Conservation (phyloP, 1,140 invertebrate species). For the Drosophila carrolli region DNA sequence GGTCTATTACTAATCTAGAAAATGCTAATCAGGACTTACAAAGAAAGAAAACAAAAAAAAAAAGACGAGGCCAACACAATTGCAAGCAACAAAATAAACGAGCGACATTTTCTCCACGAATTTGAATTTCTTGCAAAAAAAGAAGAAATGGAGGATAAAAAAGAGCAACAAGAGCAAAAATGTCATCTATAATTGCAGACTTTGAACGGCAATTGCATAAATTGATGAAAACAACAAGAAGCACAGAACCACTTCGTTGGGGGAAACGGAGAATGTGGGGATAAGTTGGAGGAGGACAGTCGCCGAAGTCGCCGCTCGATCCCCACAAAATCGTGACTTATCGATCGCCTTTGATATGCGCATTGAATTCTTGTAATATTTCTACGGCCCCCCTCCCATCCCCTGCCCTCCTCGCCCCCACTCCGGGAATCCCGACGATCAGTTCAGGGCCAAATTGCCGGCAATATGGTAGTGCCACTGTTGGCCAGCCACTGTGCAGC, state of each 20-base stretch:
- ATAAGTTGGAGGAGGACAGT: slow-evolving; percentile 26
- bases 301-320: slow-evolving; percentile 37
- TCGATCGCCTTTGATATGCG: slow-evolving; percentile 80
- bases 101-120: slow-evolving; percentile 62
- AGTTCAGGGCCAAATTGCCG: slow-evolving; percentile 67
- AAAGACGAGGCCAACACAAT: slow-evolving; percentile 25
- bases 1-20: slow-evolving; percentile 34
- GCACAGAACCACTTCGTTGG: neutral
- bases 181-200: slow-evolving; percentile 74
- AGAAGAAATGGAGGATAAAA: slow-evolving; percentile 18
- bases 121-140: slow-evolving; percentile 39
- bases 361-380: slow-evolving; percentile 82
- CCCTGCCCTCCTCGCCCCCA: neutral
- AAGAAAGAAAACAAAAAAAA: slow-evolving; percentile 23
- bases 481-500: slow-evolving; percentile 68
- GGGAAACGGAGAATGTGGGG: neutral
- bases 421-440: slow-evolving; percentile 28
- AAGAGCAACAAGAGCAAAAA: slow-evolving; percentile 66
- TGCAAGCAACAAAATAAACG: slow-evolving; percentile 41
- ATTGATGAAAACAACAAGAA: slow-evolving; percentile 67
- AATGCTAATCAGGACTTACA: slow-evolving; percentile 44
- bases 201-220: slow-evolving; percentile 79
- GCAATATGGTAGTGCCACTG: slow-evolving; percentile 64
- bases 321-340: slow-evolving; percentile 74
- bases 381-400: slow-evolving; percentile 26